phyloP scores from a whole-genome alignment of 2,888 invertebrate genomes.

The Melanotus villosus region DNA sequence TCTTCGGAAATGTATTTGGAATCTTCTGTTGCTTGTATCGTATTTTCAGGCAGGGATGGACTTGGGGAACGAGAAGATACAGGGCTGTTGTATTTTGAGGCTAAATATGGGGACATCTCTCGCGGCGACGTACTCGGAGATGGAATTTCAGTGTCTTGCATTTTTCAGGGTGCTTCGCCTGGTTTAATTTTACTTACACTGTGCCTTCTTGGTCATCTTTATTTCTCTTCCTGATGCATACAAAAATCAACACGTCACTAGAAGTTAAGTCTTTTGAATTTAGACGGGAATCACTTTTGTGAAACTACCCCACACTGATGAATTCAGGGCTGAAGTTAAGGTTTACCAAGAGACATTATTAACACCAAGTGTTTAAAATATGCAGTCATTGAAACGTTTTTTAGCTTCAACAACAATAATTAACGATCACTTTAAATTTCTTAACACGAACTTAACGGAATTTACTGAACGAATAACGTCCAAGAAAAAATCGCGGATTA shows the following conservation, averaged over 20 bases:
- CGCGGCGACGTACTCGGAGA: slow-evolving; percentile 56
- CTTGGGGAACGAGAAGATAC: slow-evolving; percentile 68
- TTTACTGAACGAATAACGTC: too few species aligned
- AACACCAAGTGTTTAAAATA: not conserved
- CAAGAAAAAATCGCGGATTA: slow-evolving; percentile 37
- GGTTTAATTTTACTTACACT: not conserved
- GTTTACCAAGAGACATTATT: not conserved
- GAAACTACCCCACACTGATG: not conserved
- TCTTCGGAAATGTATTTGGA: slow-evolving; percentile 71
- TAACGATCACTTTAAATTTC: too few species aligned
- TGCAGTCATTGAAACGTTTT: not conserved
- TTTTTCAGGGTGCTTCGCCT: slow-evolving; percentile 50
- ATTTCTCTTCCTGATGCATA: not conserved
- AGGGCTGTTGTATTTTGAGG: slow-evolving; percentile 66
- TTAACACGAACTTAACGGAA: too few species aligned
- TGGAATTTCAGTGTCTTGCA: slow-evolving; percentile 66
- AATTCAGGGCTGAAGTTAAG: not conserved
- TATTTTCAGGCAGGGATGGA: slow-evolving; percentile 68
- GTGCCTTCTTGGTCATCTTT: slow-evolving; percentile 5
- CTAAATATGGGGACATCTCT: slow-evolving; percentile 65
- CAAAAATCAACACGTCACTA: too few species aligned
- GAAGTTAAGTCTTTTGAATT: too few species aligned
- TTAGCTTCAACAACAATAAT: too few species aligned
- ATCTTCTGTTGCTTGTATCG: slow-evolving; percentile 65
- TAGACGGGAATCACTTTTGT: not conserved